phyloP scores from a whole-genome alignment of 1,140 invertebrate genomes.

The Dryas iulia region DNA sequence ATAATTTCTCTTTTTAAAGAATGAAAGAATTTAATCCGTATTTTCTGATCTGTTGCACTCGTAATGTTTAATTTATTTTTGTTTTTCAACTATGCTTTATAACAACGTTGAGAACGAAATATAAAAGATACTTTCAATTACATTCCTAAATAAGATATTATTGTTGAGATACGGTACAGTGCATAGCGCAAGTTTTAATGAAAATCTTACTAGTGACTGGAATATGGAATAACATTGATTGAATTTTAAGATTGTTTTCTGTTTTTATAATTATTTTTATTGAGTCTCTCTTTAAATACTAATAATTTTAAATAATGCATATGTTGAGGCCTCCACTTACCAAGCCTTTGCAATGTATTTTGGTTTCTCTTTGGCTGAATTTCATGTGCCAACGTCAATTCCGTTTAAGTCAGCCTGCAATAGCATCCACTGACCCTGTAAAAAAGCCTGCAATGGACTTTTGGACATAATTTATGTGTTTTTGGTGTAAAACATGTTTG shows the following conservation, averaged over 20 bases:
- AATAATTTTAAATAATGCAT: too few relatives aligned
- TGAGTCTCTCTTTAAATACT: too few relatives aligned
- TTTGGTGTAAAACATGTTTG: too few relatives aligned
- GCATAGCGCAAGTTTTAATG: not conserved
- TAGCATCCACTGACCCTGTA: not conserved
- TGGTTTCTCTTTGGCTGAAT: not conserved
- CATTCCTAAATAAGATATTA: conserved; percentile 1
- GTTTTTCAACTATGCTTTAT: conserved; percentile 1
- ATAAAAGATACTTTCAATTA: not conserved
- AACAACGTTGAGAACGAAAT: not conserved
- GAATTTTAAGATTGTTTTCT: not conserved
- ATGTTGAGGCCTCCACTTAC: not conserved
- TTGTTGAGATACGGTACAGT: not conserved
- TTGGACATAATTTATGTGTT: too few relatives aligned
- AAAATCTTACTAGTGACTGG: not conserved
- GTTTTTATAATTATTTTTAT: too few relatives aligned
- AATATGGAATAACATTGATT: not conserved
- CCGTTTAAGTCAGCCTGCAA: not conserved
- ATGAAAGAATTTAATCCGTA: conserved; percentile 36
- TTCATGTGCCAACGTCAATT: not conserved
- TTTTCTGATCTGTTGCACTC: conserved; percentile 34
- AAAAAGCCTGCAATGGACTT: too few relatives aligned
- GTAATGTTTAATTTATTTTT: conserved; percentile 21
- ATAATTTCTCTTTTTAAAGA: conserved; percentile 41
- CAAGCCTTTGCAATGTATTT: not conserved